Conservation (phyloP, 2,113 vertebrate species). For the Etheostoma spectabile region DNA sequence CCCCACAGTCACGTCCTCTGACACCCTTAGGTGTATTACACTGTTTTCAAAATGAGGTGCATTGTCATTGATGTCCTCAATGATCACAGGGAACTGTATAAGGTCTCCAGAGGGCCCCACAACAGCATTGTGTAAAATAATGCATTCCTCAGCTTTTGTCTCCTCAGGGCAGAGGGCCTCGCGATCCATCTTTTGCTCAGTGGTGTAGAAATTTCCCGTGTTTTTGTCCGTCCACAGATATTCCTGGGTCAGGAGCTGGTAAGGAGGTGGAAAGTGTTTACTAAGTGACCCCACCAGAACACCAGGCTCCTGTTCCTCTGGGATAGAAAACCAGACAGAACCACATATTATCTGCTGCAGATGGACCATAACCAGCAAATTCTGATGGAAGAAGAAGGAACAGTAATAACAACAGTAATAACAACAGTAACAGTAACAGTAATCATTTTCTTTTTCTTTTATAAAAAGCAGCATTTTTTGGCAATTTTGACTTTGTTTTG, state of each 20-base stretch:
- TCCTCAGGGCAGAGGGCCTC: conserved; percentile 78
- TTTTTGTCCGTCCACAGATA: conserved; percentile 76
- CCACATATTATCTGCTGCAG: conserved; percentile 66
- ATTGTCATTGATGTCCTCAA: conserved; percentile 86
- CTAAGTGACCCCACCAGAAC: conserved; percentile 76
- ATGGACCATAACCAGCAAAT: conserved; percentile 72
- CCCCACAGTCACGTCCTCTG: conserved; percentile 77
- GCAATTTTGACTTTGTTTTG: neutral
- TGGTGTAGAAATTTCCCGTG: conserved; percentile 82
- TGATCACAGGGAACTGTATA: conserved; percentile 75
- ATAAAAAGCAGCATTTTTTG: conserved; percentile 16
- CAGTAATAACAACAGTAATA: no score
- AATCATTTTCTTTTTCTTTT: neutral
- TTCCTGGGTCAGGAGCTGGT: conserved; percentile 73
- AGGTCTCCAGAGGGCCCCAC: conserved; percentile 73
- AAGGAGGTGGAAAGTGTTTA: conserved; percentile 70
- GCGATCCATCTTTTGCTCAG: conserved; percentile 76
- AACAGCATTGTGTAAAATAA: conserved; percentile 70
- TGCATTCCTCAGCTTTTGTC: conserved; percentile 69
- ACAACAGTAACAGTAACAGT: no score
- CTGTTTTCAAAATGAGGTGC: conserved; percentile 77
- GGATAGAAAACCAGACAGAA: conserved; percentile 63
- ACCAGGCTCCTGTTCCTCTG: conserved; percentile 78
- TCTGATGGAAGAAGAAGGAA: conserved; percentile 67
- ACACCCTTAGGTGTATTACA: conserved; percentile 74